phyloP scores from a whole-genome alignment of 2,113 vertebrate species.

The Gavialis gangeticus region DNA sequence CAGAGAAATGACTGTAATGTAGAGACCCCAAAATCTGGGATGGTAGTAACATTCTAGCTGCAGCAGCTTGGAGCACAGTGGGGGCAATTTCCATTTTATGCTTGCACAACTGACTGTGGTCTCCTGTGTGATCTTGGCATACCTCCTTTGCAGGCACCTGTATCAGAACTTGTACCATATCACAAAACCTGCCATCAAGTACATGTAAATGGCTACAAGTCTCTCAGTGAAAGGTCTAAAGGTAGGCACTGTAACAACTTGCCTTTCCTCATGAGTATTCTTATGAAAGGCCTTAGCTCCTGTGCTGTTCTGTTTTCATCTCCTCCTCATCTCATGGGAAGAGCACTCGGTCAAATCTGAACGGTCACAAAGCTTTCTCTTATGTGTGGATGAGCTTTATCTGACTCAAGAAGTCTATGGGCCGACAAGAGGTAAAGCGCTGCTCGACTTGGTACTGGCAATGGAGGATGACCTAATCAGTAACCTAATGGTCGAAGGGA shows the following conservation, averaged over 20 bases:
- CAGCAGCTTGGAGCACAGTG: background rate
- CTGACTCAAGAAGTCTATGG: no score
- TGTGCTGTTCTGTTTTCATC: background rate
- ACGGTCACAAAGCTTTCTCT: no score
- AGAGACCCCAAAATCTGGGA: no score
- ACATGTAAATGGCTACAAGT: background rate
- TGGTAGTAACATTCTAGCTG: no score
- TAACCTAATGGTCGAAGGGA: no score
- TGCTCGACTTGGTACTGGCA: no score
- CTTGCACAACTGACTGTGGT: background rate
- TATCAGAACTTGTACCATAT: background rate
- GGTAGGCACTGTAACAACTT: background rate
- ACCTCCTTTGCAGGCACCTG: background rate
- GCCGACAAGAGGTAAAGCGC: no score
- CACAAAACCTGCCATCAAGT: background rate
- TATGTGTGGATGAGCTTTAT: no score
- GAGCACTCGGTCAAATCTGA: no score
- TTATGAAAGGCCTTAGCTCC: background rate
- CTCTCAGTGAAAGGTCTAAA: background rate
- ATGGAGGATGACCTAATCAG: no score
- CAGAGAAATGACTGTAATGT: no score
- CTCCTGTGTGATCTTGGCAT: background rate
- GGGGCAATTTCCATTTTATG: background rate
- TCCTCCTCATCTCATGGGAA: background rate
- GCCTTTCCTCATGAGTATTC: background rate